Base-by-base conservation (phyloP, 2,113 vertebrate genomes). In the Neomonachus schauinslandi region DNA sequence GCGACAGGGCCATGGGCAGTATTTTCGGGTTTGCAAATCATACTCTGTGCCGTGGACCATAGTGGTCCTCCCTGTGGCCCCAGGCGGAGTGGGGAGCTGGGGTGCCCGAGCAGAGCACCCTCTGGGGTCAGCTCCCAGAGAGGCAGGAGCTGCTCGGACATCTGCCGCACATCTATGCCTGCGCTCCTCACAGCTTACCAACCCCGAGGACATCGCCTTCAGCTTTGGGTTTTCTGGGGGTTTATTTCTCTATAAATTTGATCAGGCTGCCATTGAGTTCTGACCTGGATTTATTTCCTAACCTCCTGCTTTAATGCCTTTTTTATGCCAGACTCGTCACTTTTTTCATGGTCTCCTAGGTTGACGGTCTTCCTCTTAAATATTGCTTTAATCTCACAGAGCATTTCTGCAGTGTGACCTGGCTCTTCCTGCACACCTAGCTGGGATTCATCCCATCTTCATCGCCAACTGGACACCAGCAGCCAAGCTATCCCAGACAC, bases 321-420 rank as follows among this genome's bases (percentile, higher is more conserved):
- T 84, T 79, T 55, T 74, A 16, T 79, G n/a, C 2, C 11, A 65
- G 31, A 55, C 11, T 9, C 67, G 39, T 86, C 36, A 8, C 39
- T 74, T 59, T 77, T 77, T 67, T 53, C 71, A 55, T 3, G n/a
- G 36, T 76, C 14, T 80, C 55, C n/a, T 31, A 82, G 46, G 21
- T 2, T 61, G 49, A 21, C 82, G 21, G 57, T 90, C 71, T 82
- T 81, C 59, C 57, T 90, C 28, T 61, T 69, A 36, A 95, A 26
- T 26, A 53, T 33, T 19, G 5, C 84, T 93, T 90, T 81, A 24
- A 46, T 90, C 46, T 76, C n/a, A n/a, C 63, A 86, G 85, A 96
- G 19, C 18, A 67, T 76, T 76, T 87, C 57, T 86, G 80, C 19
- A 67, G 55, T 28, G n/a, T 55, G 72, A 61, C n/a, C 93, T 93